Evolutionary conservation across 2,113 vertebrate genomes (phyloP).

Genomic region (Lepus timidus): DNA sequence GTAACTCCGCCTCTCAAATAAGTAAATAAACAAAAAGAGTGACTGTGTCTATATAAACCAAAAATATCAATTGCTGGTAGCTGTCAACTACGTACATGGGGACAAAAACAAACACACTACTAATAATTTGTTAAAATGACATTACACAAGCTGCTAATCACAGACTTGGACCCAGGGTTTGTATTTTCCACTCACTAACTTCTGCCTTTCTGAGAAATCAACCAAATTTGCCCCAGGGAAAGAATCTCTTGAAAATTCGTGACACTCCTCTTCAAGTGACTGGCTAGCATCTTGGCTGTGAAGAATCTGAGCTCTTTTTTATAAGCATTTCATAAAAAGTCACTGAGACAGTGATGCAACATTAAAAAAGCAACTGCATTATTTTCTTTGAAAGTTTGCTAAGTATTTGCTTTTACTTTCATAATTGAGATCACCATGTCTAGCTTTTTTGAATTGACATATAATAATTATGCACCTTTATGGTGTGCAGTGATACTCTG

Average conservation of each 20-base stretch:
- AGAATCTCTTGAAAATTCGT: background rate
- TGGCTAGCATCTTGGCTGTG: background rate
- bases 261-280: background rate
- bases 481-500: too few relatives aligned
- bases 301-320: background rate
- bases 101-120: background rate
- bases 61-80: background rate
- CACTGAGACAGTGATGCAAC: too few relatives aligned
- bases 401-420: too few relatives aligned
- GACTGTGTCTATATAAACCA: background rate
- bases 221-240: background rate
- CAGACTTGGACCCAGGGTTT: background rate
- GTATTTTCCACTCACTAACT: background rate
- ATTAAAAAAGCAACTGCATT: too few relatives aligned
- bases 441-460: too few relatives aligned
- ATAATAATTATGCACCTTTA: too few relatives aligned
- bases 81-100: background rate
- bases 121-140: background rate
- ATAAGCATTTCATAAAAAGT: too few relatives aligned
- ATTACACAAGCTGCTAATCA: background rate
- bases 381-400: too few relatives aligned
- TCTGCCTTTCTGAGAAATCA: background rate
- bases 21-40: background rate
- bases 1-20: too few relatives aligned
- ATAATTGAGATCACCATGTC: too few relatives aligned